phyloP scores from a whole-genome alignment of 2,113 vertebrate species.

The Sebastes schlegelii region DNA sequence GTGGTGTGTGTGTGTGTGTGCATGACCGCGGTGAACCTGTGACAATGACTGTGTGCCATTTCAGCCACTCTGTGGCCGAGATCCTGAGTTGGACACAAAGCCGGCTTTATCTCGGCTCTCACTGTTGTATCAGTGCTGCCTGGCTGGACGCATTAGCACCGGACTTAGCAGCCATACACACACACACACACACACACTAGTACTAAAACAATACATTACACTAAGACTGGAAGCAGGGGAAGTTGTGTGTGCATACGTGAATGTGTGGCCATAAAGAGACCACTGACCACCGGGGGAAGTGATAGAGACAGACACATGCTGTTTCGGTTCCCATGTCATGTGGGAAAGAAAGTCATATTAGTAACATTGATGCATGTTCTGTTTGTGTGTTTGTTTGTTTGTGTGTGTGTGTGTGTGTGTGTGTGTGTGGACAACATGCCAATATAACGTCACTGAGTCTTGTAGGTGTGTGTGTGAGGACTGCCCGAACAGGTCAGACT shows the following conservation, averaged over 20 bases:
- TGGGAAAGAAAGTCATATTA: conserved; percentile 15
- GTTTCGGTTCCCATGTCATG: conserved; percentile 55
- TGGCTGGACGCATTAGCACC: conserved; percentile 71
- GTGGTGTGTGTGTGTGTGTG: conserved; percentile 34
- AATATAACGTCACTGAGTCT: background rate
- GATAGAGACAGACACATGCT: conserved; percentile 42
- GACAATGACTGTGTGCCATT: conserved; percentile 74
- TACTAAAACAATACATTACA: conserved; percentile 55
- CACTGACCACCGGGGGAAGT: conserved; percentile 48
- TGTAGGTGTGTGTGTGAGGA: conserved; percentile 2
- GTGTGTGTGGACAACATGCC: background rate
- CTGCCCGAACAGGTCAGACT: background rate
- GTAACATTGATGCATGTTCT: conserved; percentile 2
- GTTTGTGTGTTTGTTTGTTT: background rate
- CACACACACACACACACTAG: conserved; percentile 26
- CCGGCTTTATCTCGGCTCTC: conserved; percentile 74
- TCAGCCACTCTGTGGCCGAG: conserved; percentile 65
- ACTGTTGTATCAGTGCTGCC: conserved; percentile 75
- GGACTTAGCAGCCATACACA: conserved; percentile 36
- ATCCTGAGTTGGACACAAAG: conserved; percentile 76
- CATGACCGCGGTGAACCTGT: conserved; percentile 70
- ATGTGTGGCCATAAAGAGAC: conserved; percentile 31
- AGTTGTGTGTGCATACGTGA: conserved; percentile 2
- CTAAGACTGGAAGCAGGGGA: conserved; percentile 43
- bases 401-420: background rate